Evolutionary conservation across 1,140 invertebrate genomes (phyloP), one percentile per base, ranked within the genome.

Genomic region (Chrysomallon squamiferum): DNA sequence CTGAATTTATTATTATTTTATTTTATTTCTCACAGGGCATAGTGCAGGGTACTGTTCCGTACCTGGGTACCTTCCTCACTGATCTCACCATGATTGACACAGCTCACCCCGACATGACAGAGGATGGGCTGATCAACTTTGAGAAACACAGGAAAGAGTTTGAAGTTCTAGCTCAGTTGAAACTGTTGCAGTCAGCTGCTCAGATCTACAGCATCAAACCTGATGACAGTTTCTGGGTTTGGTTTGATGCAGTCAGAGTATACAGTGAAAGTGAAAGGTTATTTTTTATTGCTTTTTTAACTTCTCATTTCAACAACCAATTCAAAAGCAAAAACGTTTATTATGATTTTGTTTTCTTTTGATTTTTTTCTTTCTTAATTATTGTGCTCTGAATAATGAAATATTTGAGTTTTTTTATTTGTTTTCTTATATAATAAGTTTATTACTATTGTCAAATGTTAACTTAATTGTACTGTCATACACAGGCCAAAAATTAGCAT

Each of bases 81-180:
- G 97, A 99, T 85, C 88, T 99, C 35, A 98, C 95, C 2, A 99
- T 99, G 95, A 96, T 99, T 78, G 96, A 99, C 85, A 95, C 96
- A 20, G 97, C 96, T 20, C 95, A 96, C 76, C 93, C 94, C 0
- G 96, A 99, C 80, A 68, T 69, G 25, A 82, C 78, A 25, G 84
- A 86, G 32, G 81, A 86, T 30, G 92, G 93, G 67, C 87, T 99
- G 2, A 97, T 99, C 41, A 99, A 99, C 86, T 99, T 99, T 84
- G 97, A 99, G 83, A 99, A 99, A 86, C 90, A 94, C 67, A 87
- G 96, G 67, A 98, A 98, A 87, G 97, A 99, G 86, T 99, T 99
- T 86, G 97, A 99, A 87, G 94, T 99, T 47, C 87, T 99, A 33
- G 97, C 97, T 0, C 96, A 92, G 83, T 96, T 99, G 52, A 94